These are phyloP conservation scores for Protodeltote pygarga DNA, from an alignment of 2,888 invertebrate species.

Conservation along the genomic window DNA sequence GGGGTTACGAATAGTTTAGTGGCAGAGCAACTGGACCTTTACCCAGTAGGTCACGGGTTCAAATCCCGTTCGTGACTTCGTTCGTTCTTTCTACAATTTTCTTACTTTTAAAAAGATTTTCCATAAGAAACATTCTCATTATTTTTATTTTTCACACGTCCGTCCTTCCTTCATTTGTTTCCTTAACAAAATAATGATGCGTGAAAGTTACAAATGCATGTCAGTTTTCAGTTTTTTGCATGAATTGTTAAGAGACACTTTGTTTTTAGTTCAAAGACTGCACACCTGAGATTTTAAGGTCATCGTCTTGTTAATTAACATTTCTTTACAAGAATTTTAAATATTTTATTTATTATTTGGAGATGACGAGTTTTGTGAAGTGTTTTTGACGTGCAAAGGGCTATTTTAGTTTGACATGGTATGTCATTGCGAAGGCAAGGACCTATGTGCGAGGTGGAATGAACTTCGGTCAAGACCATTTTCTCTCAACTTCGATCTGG, in stretches of 20 bases:
- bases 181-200: conserved; percentile 24
- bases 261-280: conserved; percentile 27
- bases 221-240: conserved; percentile 26
- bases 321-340: conserved; percentile 6
- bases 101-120: no score
- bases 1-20: no score
- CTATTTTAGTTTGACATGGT: no score
- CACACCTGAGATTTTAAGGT: conserved; percentile 31
- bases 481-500: no score
- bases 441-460: no score
- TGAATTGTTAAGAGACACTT: conserved; percentile 8
- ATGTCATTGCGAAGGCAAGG: no score
- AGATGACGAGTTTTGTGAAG: background rate
- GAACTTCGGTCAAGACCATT: no score
- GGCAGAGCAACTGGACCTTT: no score
- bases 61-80: no score
- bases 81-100: no score
- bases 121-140: conserved; percentile 4
- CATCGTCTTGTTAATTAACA: conserved; percentile 11
- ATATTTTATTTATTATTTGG: conserved; percentile 9
- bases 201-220: conserved; percentile 36
- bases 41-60: no score
- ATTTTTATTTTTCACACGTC: conserved; percentile 12
- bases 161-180: conserved; percentile 12
- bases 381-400: no score